A percentile compares a stretch with the other conserved stretches of the same genome.
Evolutionary conservation across 2,113 vertebrate genomes (phyloP).

Genomic region (Esox niger): DNA sequence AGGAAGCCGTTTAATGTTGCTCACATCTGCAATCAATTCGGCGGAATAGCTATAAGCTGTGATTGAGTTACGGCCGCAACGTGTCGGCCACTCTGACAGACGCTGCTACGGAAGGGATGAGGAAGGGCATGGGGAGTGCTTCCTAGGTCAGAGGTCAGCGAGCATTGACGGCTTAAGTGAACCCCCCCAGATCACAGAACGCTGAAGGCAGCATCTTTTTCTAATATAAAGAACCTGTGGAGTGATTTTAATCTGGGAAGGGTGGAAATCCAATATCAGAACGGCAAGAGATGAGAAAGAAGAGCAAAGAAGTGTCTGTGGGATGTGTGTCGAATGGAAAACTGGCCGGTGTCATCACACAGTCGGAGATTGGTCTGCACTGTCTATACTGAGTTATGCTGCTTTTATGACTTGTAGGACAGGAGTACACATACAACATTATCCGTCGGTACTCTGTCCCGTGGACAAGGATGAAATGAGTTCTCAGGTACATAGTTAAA

Average conservation of each 20-base stretch:
- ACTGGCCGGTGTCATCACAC: slow-evolving; percentile 37
- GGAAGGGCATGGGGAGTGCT: slow-evolving; percentile 46
- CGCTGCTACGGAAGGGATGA: slow-evolving; percentile 46
- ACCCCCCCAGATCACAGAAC: slow-evolving; percentile 53
- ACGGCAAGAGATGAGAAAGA: slow-evolving; percentile 6
- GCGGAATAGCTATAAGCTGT: slow-evolving; percentile 43
- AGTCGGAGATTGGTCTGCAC: slow-evolving; percentile 17
- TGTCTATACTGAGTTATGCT: slow-evolving; percentile 6
- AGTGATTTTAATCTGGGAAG: slow-evolving; percentile 71
- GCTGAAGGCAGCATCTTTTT: slow-evolving; percentile 68
- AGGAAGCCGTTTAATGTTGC: slow-evolving; percentile 39
- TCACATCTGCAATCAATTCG: slow-evolving; percentile 55
- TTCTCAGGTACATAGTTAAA: slow-evolving; percentile 14
- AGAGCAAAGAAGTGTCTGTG: slow-evolving; percentile 1
- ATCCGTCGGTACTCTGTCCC: slow-evolving; percentile 37
- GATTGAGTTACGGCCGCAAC: slow-evolving; percentile 35
- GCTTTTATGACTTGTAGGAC: slow-evolving; percentile 37
- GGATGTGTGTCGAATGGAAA: slow-evolving; percentile 48
- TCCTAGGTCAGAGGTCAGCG: slow-evolving; percentile 51
- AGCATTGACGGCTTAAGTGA: slow-evolving; percentile 52
- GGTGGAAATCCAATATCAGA: slow-evolving; percentile 66
- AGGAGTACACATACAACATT: slow-evolving; percentile 20
- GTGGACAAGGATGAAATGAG: slow-evolving; percentile 12
- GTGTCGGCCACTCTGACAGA: slow-evolving; percentile 34
- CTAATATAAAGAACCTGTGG: slow-evolving; percentile 62